Evolutionary conservation across 2,113 vertebrate species (phyloP), one percentile per base, ranked within the genome.

Genomic region (Coptodon bakossiorum): DNA sequence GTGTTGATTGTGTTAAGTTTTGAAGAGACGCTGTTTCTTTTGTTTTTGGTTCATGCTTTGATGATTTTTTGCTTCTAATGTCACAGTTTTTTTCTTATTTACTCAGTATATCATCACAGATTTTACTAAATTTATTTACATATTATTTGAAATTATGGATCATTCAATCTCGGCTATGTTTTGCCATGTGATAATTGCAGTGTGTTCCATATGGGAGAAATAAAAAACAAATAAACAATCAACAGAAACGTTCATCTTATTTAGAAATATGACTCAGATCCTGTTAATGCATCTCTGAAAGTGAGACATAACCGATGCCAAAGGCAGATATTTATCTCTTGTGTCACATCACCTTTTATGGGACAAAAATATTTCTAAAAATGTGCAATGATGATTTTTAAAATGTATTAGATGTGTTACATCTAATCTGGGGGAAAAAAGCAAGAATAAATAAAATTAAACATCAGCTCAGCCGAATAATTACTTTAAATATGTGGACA

Each of bases 171-270:
- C n/a, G 22, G 27, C 87, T 78, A 6, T 81, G 80, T 34, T 86
- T 86, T 91, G 87, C 54, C 81, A 82, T 87, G 71, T 88, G 79
- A 85, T 92, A 88, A 87, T 85, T 91, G n/a, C 87, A 76, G 90
- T 93, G 90, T 93, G 88, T 89, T 92, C 84, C 86, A 86, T 87
- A 78, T 89, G 54, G 57, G 63, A 89, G 45, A 92, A 95, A 95
- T 94, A 93, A 96, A 95, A 95, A 88, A 71, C 6, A 24, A 34
- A 78, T 73, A 7, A 86, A 84, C 88, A 87, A 53, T 87, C 63
- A 90, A 79, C 56, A 85, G n/a, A 50, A 53, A 54, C 61, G 4
- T 90, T 81, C 2, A 68, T 87, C 5, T 57, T 38, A 4, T 88
- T 80, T 31, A 59, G 38, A 78, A 34, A 52, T 13, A 7, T 6